Base-by-base conservation (phyloP, 2,113 vertebrate genomes). In the Aix galericulata region DNA sequence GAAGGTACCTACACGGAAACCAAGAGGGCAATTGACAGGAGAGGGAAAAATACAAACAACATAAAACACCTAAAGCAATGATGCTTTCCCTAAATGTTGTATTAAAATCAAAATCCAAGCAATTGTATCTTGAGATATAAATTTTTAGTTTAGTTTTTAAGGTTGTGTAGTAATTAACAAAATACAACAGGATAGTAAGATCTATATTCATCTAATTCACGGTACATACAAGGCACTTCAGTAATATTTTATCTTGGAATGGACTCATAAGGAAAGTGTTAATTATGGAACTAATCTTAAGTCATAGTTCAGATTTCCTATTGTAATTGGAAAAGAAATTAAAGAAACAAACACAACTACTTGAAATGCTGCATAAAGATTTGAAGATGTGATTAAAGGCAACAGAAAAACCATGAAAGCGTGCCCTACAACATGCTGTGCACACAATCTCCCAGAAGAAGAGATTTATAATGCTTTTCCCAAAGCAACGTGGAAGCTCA, bases 1-100 rank as follows among this genome's bases (percentile, higher is more conserved):
- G 99, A 99, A 13, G 99, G 99, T 11, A 99, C 99, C 99, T 99
- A 71, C 3, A 36, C 11, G 84, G 71, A 96, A 69, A 92, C 9
- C 18, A 81, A 80, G 60, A 42, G 3, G 3, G 63, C 15, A 75
- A 42, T 3, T 67, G 26, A n/a, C 1, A 74, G 44, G 12, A 3
- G 36, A 4, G 5, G 3, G 6, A 17, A 48, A 50, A 26, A 69
- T 82, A 17, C 10, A 52, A 52, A 62, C 11, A 14, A 36, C 25
- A 7, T 17, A 62, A 32, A 32, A 13, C 8, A 29, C 20, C 8
- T 20, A 75, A 69, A 56, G 13, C 31, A 74, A 2, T 14, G 13
- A 42, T 27, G 32, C 26, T 62, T 59, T 36, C 52, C 9, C 21
- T 8, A 1, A 21, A 42, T 2, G 26, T 17, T 16, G 25, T 25